Conservation (phyloP, 1,140 invertebrate genomes). For the Platyura marginata region DNA sequence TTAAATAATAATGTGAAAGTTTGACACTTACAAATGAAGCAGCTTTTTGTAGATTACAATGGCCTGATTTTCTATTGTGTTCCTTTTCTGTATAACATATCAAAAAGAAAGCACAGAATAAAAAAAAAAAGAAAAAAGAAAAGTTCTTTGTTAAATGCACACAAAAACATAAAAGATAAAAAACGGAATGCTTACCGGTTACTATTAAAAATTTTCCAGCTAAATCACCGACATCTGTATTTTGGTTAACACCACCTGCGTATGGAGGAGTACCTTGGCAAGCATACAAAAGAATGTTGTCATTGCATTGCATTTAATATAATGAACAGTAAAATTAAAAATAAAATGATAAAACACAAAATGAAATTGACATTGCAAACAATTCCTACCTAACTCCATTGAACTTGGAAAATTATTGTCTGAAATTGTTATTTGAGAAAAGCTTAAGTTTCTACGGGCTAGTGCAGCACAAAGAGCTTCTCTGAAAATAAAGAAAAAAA, state of each 20-base stretch:
- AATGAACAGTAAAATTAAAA: no score
- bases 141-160: no score
- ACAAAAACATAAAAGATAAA: no score
- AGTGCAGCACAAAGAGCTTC: slow-evolving; percentile 27
- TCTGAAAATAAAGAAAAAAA: slow-evolving; percentile 14
- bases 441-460: slow-evolving; percentile 16
- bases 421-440: slow-evolving; percentile 19
- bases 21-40: slow-evolving; percentile 19
- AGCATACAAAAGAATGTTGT: slow-evolving; percentile 22
- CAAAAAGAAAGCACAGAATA: neutral
- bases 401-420: slow-evolving; percentile 29
- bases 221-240: slow-evolving; percentile 43
- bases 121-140: no score
- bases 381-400: slow-evolving; percentile 33
- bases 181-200: slow-evolving; percentile 29
- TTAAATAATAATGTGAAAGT: neutral
- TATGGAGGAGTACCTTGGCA: slow-evolving; percentile 12
- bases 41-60: slow-evolving; percentile 15
- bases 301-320: no score
- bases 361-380: no score
- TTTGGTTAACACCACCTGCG: slow-evolving; percentile 28
- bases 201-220: slow-evolving; percentile 53
- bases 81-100: slow-evolving; percentile 10
- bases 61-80: slow-evolving; percentile 2
- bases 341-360: no score